phyloP scores from a whole-genome alignment of 2,888 invertebrate genomes.

The Drosophila barbarae region DNA sequence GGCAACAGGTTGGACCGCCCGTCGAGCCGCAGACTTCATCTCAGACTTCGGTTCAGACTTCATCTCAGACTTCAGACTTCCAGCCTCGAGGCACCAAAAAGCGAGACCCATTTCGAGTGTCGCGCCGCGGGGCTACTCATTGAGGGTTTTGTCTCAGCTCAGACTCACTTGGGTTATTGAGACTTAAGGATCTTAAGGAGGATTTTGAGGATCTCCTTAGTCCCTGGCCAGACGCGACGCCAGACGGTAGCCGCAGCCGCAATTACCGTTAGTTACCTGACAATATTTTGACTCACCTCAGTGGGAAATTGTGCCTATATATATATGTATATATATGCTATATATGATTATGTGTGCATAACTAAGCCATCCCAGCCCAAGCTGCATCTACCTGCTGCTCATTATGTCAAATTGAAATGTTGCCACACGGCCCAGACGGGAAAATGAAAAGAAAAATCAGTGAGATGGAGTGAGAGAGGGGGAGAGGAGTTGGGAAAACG shows the following conservation, averaged over 20 bases:
- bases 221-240: conserved; percentile 12
- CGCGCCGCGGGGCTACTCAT: conserved; percentile 69
- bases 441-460: conserved; percentile 10
- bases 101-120: conserved; percentile 38
- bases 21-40: conserved; percentile 9
- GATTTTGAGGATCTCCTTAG: conserved; percentile 5
- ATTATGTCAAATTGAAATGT: conserved; percentile 68
- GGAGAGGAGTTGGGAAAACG: conserved; percentile 42
- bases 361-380: conserved; percentile 18
- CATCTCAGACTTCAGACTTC: conserved; percentile 2
- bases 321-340: background rate
- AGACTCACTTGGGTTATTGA: conserved; percentile 34
- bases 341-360: conserved; percentile 27
- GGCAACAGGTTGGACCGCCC: conserved; percentile 68
- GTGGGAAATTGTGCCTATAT: conserved; percentile 27
- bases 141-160: conserved; percentile 42
- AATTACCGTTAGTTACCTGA: conserved; percentile 68
- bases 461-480: background rate
- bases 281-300: conserved; percentile 60
- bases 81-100: conserved; percentile 6
- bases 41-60: conserved; percentile 8
- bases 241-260: conserved; percentile 65
- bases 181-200: conserved; percentile 9
- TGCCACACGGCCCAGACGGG: conserved; percentile 40
- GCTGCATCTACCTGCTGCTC: conserved; percentile 36